phyloP scores from a whole-genome alignment of 2,888 invertebrate species.

The Erebia aethiops region DNA sequence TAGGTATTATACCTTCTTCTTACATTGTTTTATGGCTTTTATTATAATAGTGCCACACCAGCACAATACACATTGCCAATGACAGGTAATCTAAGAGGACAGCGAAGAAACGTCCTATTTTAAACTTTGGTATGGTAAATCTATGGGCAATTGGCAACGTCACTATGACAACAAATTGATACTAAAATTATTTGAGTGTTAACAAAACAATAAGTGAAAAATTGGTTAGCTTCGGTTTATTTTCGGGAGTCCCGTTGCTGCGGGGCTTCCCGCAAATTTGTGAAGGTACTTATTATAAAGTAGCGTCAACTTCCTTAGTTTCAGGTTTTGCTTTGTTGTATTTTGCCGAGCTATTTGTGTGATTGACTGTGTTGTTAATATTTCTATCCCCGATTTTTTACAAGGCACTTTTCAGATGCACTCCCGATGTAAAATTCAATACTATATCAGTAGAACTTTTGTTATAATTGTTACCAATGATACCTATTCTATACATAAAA shows the following conservation, averaged over 20 bases:
- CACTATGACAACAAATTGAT: background rate
- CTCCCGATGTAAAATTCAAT: no score
- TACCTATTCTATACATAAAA: no score
- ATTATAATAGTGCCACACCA: no score
- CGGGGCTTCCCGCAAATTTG: conserved; percentile 35
- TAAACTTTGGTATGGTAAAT: background rate
- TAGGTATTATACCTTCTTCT: no score
- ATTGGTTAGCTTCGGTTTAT: background rate
- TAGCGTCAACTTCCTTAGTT: conserved; percentile 1
- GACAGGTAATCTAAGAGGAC: no score
- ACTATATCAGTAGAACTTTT: no score
- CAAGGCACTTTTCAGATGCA: no score
- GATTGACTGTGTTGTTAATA: background rate
- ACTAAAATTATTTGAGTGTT: conserved; percentile 10
- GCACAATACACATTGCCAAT: no score
- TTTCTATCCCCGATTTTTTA: background rate
- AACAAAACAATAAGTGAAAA: conserved; percentile 17
- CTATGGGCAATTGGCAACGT: background rate
- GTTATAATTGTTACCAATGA: no score
- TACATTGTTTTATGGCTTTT: no score
- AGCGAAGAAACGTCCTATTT: no score
- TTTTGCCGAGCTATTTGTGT: background rate
- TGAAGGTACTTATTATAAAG: conserved; percentile 14
- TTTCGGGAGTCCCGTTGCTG: conserved; percentile 39
- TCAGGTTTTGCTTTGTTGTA: background rate